A percentile compares a stretch with the other conserved stretches of the same genome.
Evolutionary conservation across 1,140 invertebrate genomes (phyloP).

Genomic region (Halesus radiatus): DNA sequence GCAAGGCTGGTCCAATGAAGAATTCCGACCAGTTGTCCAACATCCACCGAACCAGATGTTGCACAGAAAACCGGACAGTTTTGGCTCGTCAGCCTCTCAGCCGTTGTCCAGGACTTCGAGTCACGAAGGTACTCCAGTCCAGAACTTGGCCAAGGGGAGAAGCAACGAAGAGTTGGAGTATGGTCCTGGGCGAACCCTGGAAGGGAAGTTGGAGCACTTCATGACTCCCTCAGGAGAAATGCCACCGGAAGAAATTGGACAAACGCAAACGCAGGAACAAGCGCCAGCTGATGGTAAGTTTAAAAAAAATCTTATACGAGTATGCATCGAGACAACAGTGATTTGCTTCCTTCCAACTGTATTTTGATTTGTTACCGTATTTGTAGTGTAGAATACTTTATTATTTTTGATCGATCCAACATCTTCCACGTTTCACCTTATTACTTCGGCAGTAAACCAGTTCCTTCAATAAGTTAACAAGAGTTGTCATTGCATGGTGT

Average conservation of each 20-base stretch:
- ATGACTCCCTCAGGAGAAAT: conserved; percentile 54
- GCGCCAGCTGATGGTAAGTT: conserved; percentile 3
- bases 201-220: conserved; percentile 47
- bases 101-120: conserved; percentile 61
- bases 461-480: too few relatives aligned
- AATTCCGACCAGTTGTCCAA: neutral
- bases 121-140: conserved; percentile 69
- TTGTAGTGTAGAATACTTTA: too few relatives aligned
- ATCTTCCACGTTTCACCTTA: too few relatives aligned
- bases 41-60: neutral
- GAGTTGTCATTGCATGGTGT: too few relatives aligned
- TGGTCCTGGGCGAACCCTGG: conserved; percentile 61
- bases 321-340: too few relatives aligned
- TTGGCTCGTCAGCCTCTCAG: conserved; percentile 47
- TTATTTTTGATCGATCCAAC: too few relatives aligned
- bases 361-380: too few relatives aligned
- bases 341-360: too few relatives aligned
- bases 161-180: conserved; percentile 57
- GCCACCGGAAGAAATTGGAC: conserved; percentile 49
- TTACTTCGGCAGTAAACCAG: too few relatives aligned
- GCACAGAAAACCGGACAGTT: conserved; percentile 40
- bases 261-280: neutral
- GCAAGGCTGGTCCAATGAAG: neutral
- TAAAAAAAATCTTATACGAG: too few relatives aligned
- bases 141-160: conserved; percentile 62